Evolutionary conservation across 2,113 vertebrate genomes (phyloP), one percentile per base, ranked within the genome.

Genomic region (Oncorhynchus keta): DNA sequence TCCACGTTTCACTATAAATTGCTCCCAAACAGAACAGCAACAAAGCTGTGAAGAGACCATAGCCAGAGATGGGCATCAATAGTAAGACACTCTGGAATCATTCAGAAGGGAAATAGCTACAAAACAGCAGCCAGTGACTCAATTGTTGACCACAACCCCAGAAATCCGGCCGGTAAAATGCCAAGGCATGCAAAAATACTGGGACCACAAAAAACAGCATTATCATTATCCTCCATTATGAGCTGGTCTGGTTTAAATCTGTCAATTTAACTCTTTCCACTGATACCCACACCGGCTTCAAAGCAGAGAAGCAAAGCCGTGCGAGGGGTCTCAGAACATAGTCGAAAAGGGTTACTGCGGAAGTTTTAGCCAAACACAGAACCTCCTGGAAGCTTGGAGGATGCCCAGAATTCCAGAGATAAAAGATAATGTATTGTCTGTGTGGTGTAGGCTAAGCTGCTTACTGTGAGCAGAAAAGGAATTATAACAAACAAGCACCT

Each of bases 331-430:
- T 6, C 69, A 22, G 73, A 3, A 68, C 78, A 81, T 85, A 85
- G 85, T 86, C 75, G 85, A 51, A 87, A 49, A 67, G 75, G 85
- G 85, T 88, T 35, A 74, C 12, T 11, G 45, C 16, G 14, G n/a
- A 51, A 13, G 81, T 80, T 85, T 87, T 84, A 84, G 74, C 16
- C 86, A n/a, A 88, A 89, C 76, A 81, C 83, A 24, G 75, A 22
- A 77, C 79, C 83, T 87, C 85, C 83, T 87, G 84, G 80, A 83
- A 89, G 84, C 83, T 76, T 81, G 35, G 68, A 84, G 74, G 84
- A 84, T 88, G 80, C 81, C 79, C 70, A 1, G 81, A 84, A 91
- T 92, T 91, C 89, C 89, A 81, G 77, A 92, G 88, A 91, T 90
- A 91, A 92, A 81, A 81, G 86, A 9, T 68, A 48, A 28, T 62